Conservation (phyloP, 2,888 invertebrate genomes). For the Marasmarcha lunaedactyla region DNA sequence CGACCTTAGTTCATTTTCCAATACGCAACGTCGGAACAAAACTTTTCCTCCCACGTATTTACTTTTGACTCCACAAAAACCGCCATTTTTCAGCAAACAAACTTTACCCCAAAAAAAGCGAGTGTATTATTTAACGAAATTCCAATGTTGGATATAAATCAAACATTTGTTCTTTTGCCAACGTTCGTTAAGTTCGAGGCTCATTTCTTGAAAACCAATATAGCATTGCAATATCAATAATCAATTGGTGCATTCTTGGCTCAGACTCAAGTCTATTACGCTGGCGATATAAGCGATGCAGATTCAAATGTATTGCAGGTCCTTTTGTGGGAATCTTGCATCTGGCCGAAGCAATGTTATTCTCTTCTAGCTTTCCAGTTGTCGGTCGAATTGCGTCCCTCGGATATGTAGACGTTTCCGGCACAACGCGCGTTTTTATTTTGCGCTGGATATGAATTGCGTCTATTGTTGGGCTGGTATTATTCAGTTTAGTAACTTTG, state of each 20-base stretch:
- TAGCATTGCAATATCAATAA: constrained; percentile 61
- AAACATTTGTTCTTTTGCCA: constrained; percentile 10
- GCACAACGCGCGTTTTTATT: not conserved
- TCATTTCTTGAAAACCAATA: constrained; percentile 25
- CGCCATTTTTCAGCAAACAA: constrained; percentile 1
- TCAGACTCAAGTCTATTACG: constrained; percentile 62
- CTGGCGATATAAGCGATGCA: constrained; percentile 35
- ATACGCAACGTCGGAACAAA: constrained; percentile 1
- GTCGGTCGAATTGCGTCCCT: not conserved
- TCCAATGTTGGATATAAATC: constrained; percentile 17
- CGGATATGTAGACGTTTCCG: constrained; percentile 1
- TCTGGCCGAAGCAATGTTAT: constrained; percentile 23
- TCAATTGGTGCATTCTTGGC: constrained; percentile 69
- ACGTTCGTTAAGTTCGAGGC: constrained; percentile 20
- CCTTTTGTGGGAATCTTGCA: constrained; percentile 39
- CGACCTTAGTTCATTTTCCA: not conserved
- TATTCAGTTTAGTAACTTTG: constrained; percentile 1
- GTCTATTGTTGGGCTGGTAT: not conserved
- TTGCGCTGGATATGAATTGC: not conserved
- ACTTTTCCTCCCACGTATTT: constrained; percentile 8
- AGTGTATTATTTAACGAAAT: constrained; percentile 8
- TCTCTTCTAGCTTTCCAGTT: constrained; percentile 14
- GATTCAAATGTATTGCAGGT: constrained; percentile 46
- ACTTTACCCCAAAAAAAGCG: constrained; percentile 10
- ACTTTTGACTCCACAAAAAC: constrained; percentile 9